phyloP scores from a whole-genome alignment of 2,888 invertebrate species.

The Leucoptera coffeella region DNA sequence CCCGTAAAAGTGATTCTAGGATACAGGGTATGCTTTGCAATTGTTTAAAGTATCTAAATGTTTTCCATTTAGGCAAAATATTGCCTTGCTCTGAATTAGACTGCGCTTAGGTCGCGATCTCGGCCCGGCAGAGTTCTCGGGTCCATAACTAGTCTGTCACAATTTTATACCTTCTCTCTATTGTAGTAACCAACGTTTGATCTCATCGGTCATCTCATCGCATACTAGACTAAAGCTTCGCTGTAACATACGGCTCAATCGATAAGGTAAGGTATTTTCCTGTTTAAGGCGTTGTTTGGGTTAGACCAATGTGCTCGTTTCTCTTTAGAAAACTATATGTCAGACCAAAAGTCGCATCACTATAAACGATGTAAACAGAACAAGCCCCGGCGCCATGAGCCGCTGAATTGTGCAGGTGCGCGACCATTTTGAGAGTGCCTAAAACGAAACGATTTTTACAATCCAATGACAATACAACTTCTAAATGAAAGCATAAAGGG shows the following conservation, averaged over 20 bases:
- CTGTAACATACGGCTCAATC: background rate
- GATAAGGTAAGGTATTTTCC: no score
- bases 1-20: slow-evolving; percentile 77
- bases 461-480: no score
- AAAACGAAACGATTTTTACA: no score
- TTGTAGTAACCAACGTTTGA: slow-evolving; percentile 18
- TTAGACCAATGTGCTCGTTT: no score
- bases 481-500: no score
- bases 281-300: no score
- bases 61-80: slow-evolving; percentile 42
- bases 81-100: slow-evolving; percentile 22
- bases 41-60: slow-evolving; percentile 70
- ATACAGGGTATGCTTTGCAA: slow-evolving; percentile 94
- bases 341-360: no score
- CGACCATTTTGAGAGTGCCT: no score
- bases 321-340: no score
- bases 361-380: no score
- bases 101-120: slow-evolving; percentile 12
- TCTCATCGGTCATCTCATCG: slow-evolving; percentile 21
- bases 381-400: no score
- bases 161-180: slow-evolving; percentile 43
- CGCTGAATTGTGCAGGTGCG: no score
- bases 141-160: slow-evolving; percentile 43
- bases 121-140: slow-evolving; percentile 20
- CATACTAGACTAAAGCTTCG: slow-evolving; percentile 4